A percentile compares a stretch with the other conserved stretches of the same genome.
These are phyloP conservation scores for Porphyrio hochstetteri DNA, from an alignment of 2,113 vertebrate genomes.

Conservation along the genomic window DNA sequence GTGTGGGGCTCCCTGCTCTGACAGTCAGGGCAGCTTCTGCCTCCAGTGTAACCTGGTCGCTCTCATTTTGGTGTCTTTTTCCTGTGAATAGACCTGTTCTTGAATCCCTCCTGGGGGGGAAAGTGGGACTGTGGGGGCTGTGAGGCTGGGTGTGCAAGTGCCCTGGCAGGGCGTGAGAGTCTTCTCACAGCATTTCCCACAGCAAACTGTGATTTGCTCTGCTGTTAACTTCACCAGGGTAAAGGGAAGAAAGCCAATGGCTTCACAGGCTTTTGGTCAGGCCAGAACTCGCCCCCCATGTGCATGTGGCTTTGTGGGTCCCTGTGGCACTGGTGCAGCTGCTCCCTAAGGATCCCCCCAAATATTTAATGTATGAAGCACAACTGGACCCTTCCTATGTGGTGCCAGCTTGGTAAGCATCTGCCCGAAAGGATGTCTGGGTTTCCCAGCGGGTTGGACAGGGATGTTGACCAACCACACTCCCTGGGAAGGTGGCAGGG, in stretches of 20 bases:
- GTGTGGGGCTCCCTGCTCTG: neutral
- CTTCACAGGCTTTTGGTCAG: neutral
- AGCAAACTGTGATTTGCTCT: neutral
- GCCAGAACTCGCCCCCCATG: neutral
- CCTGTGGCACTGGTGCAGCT: neutral
- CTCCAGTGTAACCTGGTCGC: neutral
- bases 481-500: neutral
- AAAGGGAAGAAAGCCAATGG: neutral
- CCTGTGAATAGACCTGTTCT: neutral
- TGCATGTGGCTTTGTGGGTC: neutral
- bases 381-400: neutral
- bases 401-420: neutral
- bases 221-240: neutral
- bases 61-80: neutral
- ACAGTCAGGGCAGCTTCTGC: neutral
- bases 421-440: fast-evolving
- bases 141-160: neutral
- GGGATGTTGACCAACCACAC: fast-evolving
- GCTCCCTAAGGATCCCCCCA: neutral
- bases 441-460: too few relatives aligned
- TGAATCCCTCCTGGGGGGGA: neutral
- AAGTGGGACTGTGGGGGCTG: neutral
- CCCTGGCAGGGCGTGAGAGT: neutral
- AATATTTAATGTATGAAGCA: fast-evolving
- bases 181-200: neutral